phyloP scores from a whole-genome alignment of 1,140 invertebrate genomes.

The Ganaspis sp. region DNA sequence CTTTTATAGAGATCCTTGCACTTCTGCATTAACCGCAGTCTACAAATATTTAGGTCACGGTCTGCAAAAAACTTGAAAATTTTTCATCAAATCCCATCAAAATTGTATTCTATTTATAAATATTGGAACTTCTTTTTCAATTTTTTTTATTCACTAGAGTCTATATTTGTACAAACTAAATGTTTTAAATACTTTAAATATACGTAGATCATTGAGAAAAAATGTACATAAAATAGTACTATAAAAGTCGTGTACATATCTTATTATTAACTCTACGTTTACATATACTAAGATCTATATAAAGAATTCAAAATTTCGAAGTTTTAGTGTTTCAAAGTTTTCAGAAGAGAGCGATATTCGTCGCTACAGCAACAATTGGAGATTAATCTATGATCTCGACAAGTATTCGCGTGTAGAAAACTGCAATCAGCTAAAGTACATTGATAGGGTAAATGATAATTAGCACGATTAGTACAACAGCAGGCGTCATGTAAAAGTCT shows the following conservation, averaged over 20 bases:
- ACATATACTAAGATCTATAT: too few relatives aligned
- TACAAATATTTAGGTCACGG: not conserved
- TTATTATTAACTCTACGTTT: too few relatives aligned
- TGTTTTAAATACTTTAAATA: too few relatives aligned
- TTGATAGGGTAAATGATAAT: constrained; percentile 75
- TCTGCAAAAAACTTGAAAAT: not conserved
- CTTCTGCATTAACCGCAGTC: not conserved
- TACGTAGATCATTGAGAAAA: too few relatives aligned
- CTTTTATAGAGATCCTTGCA: not conserved
- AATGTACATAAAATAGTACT: too few relatives aligned
- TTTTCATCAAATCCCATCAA: too few relatives aligned
- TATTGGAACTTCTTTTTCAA: too few relatives aligned
- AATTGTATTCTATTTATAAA: too few relatives aligned
- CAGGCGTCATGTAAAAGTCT: constrained; percentile 86
- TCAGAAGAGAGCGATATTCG: constrained; percentile 53
- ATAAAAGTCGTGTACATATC: too few relatives aligned
- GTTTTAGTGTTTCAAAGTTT: constrained; percentile 28
- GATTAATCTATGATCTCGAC: constrained; percentile 83
- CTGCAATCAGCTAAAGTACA: constrained; percentile 83
- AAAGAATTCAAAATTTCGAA: not conserved
- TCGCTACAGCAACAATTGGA: constrained; percentile 84
- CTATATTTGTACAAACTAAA: not conserved
- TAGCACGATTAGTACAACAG: constrained; percentile 78
- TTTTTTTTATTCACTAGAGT: too few relatives aligned
- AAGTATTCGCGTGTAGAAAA: constrained; percentile 85